Evolutionary conservation across 1,140 invertebrate genomes (phyloP), one percentile per base, ranked within the genome.

Genomic region (Sinella curviseta): DNA sequence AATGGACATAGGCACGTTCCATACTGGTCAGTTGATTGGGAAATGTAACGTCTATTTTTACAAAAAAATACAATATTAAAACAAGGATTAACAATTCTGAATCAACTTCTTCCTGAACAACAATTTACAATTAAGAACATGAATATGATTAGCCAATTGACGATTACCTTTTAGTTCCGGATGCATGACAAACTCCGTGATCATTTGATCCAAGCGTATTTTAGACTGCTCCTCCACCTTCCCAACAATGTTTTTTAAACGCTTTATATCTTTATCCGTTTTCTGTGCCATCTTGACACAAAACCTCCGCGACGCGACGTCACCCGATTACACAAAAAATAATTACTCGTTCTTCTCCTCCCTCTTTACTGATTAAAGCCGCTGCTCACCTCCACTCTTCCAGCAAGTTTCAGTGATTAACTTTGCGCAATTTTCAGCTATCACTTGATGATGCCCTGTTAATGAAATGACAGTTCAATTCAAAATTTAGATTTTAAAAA

Each of bases 1-100:
- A 87, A 86, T 95, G 94, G 74, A 95, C 90, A 85, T 93, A 94
- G n/a, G 91, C 92, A 85, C 94, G 88, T 85, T 95, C 93, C 81
- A 90, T 90, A 1, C 91, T 90, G 28, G 90, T 92, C 48, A 95
- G 89, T 12, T 92, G 93, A 4, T 92, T 92, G 31, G 93, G 93
- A 87, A 94, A 94, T 82, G 89, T 87, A 31, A 88, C 80, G 80
- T 89, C 89, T 90, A 75, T 39, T 54, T 75, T 4, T 31, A 16
- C 26, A 4, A 75, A 75, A 48, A 26, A 74, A 36, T 75, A 36
- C 57, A 26, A 26, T 48, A 31, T 4, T 48, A 36, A n/a, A 30
- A 75, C 20, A 39, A 8, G n/a, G 31, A 12, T 75, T 36, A 39
- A n/a, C 24, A 39, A 54, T 39, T 33, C 14, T 60, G 14, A 26